These are phyloP conservation scores for Tyrophagus putrescentiae DNA, from an alignment of 1,140 invertebrate genomes.

Conservation along the genomic window DNA sequence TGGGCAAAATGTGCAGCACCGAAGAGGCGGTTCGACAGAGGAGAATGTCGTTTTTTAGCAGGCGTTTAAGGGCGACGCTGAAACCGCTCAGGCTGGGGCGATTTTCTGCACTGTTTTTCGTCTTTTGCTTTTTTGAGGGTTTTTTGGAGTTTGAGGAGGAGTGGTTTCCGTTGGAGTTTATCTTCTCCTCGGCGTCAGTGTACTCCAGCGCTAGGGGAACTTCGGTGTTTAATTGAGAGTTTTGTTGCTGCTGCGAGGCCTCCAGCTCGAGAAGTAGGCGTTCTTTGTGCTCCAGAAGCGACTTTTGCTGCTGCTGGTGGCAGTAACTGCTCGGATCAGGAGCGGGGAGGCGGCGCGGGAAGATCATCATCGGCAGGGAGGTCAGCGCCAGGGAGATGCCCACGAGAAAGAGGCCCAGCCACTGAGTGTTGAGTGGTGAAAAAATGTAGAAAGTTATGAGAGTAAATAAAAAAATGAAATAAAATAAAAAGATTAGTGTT, in stretches of 20 bases:
- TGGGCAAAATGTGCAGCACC: slow-evolving; percentile 74
- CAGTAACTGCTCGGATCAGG: slow-evolving; percentile 16
- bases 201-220: no score
- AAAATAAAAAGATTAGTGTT: no score
- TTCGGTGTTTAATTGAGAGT: no score
- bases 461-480: no score
- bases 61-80: slow-evolving; percentile 63
- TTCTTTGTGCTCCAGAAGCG: slow-evolving; percentile 3
- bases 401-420: slow-evolving; percentile 66
- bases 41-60: slow-evolving; percentile 73
- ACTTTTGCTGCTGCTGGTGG: slow-evolving; percentile 19
- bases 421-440: no score
- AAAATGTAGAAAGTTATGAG: no score
- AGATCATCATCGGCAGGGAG: slow-evolving; percentile 70
- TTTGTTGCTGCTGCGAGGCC: background rate
- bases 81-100: slow-evolving; percentile 54
- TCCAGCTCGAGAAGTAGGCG: background rate
- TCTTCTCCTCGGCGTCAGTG: background rate
- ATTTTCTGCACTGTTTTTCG: no score
- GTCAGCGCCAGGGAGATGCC: slow-evolving; percentile 58
- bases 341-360: slow-evolving; percentile 50
- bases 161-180: no score
- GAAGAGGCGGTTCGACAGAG: slow-evolving; percentile 73
- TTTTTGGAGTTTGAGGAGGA: no score
- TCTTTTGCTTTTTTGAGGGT: no score